A percentile compares a stretch with the other conserved stretches of the same genome.
phyloP scores from a whole-genome alignment of 1,140 invertebrate species.

The Drosophila prosaltans region DNA sequence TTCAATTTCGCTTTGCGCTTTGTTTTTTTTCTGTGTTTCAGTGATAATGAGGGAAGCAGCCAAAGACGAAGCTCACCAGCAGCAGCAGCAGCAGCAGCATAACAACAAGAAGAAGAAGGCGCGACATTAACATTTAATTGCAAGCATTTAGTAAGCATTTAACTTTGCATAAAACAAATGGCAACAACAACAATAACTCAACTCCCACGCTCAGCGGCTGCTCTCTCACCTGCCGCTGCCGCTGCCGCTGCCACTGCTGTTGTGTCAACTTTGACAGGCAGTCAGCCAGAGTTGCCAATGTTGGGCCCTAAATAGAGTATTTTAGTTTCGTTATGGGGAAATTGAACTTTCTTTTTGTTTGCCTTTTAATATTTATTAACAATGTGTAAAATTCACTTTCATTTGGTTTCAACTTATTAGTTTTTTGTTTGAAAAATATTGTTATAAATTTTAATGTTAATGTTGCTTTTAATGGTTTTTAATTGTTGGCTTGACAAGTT shows the following conservation, averaged over 20 bases:
- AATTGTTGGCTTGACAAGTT: conserved; percentile 64
- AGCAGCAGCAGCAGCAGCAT: conserved; percentile 20
- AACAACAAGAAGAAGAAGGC: conserved; percentile 1
- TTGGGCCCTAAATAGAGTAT: background rate
- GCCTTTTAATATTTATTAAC: conserved; percentile 18
- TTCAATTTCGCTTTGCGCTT: conserved; percentile 63
- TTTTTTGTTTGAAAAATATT: conserved; percentile 51
- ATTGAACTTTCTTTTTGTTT: background rate
- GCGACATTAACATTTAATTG: conserved; percentile 78
- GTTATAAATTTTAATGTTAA: conserved; percentile 55
- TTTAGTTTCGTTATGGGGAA: background rate
- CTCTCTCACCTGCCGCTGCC: conserved; percentile 16
- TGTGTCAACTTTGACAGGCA: conserved; percentile 39
- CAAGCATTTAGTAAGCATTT: conserved; percentile 76
- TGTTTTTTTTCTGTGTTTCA: conserved; percentile 5
- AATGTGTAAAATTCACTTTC: conserved; percentile 70
- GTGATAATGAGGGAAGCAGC: conserved; percentile 57
- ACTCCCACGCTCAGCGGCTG: conserved; percentile 4
- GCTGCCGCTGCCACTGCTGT: background rate
- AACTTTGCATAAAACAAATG: conserved; percentile 77
- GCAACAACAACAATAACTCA: conserved; percentile 24
- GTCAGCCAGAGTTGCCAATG: conserved; percentile 4
- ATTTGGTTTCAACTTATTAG: conserved; percentile 34
- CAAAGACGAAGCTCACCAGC: conserved; percentile 15
- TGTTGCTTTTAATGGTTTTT: conserved; percentile 54